Conservation (phyloP, 2,888 invertebrate genomes). For the Falcaria lacertinaria region DNA sequence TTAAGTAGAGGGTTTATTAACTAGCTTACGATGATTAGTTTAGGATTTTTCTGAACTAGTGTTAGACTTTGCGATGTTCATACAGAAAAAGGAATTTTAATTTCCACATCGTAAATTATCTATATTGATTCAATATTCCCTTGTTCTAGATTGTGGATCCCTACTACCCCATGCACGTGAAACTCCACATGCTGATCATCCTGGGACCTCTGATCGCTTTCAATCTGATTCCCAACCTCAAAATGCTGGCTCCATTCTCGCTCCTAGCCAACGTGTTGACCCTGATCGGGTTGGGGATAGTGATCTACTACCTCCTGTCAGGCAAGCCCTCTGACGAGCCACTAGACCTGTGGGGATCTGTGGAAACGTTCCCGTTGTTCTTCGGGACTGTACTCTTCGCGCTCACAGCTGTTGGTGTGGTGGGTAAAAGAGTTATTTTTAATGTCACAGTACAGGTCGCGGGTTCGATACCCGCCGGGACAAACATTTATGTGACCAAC, state of each 20-base stretch:
- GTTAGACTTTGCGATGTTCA: too few species aligned
- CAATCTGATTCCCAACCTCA: slow-evolving; percentile 87
- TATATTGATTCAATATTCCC: too few species aligned
- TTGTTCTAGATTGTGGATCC: slow-evolving; percentile 70
- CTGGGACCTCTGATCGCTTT: slow-evolving; percentile 84
- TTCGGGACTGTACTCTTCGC: slow-evolving; percentile 96
- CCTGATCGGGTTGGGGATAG: slow-evolving; percentile 86
- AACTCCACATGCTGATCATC: slow-evolving; percentile 83
- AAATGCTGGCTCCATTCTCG: slow-evolving; percentile 90
- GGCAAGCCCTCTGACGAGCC: slow-evolving; percentile 68
- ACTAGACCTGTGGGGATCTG: slow-evolving; percentile 59
- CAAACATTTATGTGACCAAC: too few species aligned
- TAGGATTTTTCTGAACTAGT: too few species aligned
- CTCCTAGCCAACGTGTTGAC: slow-evolving; percentile 90
- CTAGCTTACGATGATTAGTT: too few species aligned
- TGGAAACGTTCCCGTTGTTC: slow-evolving; percentile 83
- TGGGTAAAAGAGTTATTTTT: too few species aligned
- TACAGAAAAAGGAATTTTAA: too few species aligned
- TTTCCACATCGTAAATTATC: too few species aligned
- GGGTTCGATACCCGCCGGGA: too few species aligned
- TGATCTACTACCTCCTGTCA: slow-evolving; percentile 84
- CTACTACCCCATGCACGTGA: slow-evolving; percentile 61
- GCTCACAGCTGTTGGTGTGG: slow-evolving; percentile 89
- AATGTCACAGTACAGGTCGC: too few species aligned
- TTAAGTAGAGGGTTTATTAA: too few species aligned